phyloP scores from a whole-genome alignment of 64 coral and sea anemone species.

The Pocillopora damicornis region DNA sequence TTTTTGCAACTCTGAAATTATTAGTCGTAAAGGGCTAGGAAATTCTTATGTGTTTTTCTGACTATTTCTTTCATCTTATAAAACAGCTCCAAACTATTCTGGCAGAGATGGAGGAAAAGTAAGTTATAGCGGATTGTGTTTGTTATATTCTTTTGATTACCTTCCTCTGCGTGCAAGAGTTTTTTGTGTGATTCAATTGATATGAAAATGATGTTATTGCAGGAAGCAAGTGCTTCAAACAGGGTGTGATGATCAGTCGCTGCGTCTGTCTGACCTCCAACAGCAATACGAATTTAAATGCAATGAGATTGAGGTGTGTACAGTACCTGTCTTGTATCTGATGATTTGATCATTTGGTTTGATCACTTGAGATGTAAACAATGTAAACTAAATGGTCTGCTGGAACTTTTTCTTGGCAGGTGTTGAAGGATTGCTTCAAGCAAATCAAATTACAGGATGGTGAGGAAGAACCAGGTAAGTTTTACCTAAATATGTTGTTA shows the following conservation, averaged over 20 bases:
- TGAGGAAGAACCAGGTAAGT: background rate
- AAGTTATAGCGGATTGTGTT: background rate
- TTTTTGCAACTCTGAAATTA: background rate
- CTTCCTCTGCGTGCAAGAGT: too few species aligned
- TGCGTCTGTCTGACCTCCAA: slow-evolving; percentile 30
- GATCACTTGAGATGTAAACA: too few species aligned
- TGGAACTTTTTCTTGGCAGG: background rate
- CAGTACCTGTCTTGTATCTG: too few species aligned
- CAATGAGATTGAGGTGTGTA: slow-evolving; percentile 39
- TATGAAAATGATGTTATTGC: background rate
- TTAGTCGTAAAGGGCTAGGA: background rate
- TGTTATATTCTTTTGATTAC: background rate
- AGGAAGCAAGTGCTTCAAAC: slow-evolving; percentile 27
- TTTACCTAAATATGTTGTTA: background rate
- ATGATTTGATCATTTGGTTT: too few species aligned
- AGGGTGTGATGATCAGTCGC: slow-evolving; percentile 41
- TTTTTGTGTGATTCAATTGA: background rate
- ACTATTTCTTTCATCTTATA: background rate
- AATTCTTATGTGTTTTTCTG: background rate
- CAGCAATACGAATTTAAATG: slow-evolving; percentile 58
- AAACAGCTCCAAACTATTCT: slow-evolving; percentile 13
- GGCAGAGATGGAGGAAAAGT: slow-evolving; percentile 4
- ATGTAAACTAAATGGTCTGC: background rate
- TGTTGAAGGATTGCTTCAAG: slow-evolving; percentile 42
- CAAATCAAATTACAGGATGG: slow-evolving; percentile 52